Evolutionary conservation across 2,113 vertebrate genomes (phyloP), one percentile per base, ranked within the genome.

Genomic region (Galeopterus variegatus): DNA sequence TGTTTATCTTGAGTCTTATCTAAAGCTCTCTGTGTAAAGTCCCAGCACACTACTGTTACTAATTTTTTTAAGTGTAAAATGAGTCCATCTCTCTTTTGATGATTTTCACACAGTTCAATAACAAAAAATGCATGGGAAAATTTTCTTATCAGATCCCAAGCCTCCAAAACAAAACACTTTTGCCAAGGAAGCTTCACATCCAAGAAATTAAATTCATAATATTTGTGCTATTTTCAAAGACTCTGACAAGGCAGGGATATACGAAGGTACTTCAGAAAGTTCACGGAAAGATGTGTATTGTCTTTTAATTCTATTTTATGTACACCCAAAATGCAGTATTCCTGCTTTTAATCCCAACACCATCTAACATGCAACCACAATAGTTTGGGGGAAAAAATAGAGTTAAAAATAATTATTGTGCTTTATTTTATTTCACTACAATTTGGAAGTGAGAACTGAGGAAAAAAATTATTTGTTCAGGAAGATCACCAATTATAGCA

Each of bases 61-160:
- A 79, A 26, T 81, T 69, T 94, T 96, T 96, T 75, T 15, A 92
- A 93, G 31, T 90, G 1, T 24, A 83, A 93, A 98, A 93, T 48
- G 50, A 11, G 72, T 84, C 26, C 14, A 7, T 50, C 21, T 69
- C 21, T 72, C 17, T 77, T 73, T 58, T 28, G 41, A 75, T 92
- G 19, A 94, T 85, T 90, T 94, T 73, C 24, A 54, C 28, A 41
- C 15, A 67, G 48, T 9, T 76, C 17, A 90, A 50, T 69, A 76
- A 93, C 36, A 75, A 75, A 85, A 19, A 7, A 56, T 36, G 36
- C 54, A 9, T n/a, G 12, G 9, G 26, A 88, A 58, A 70, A 28
- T 6, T 56, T 89, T 41, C 41, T 58, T 45, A 36, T 3, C 15
- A 62, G 23, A 24, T 75, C 36, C 4, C 14, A 84, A 67, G 48